phyloP scores from a whole-genome alignment of 2,888 invertebrate species.

The Periphyllus acericola region DNA sequence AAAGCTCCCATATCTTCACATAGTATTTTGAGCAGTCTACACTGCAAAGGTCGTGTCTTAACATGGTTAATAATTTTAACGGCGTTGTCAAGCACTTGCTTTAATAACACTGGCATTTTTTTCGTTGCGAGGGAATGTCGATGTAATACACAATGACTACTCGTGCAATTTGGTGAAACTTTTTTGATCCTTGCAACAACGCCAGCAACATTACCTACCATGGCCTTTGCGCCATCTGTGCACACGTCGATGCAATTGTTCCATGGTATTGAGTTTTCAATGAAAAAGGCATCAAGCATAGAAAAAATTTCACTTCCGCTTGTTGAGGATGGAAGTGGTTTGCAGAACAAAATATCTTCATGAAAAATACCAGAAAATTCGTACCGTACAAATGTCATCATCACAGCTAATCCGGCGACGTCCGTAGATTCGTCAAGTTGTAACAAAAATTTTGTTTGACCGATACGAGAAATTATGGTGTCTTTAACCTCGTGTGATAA shows the following conservation, averaged over 20 bases:
- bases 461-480: conserved; percentile 65
- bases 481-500: conserved; percentile 65
- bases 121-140: conserved; percentile 48
- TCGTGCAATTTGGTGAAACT: conserved; percentile 39
- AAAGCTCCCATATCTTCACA: conserved; percentile 63
- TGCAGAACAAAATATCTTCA: conserved; percentile 65
- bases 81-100: conserved; percentile 47
- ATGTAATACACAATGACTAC: conserved; percentile 54
- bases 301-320: conserved; percentile 64
- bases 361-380: conserved; percentile 33
- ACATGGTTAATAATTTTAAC: conserved; percentile 64
- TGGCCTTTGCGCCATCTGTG: conserved; percentile 45
- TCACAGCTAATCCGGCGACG: conserved; percentile 63
- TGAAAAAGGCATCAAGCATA: not conserved
- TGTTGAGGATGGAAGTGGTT: conserved; percentile 64
- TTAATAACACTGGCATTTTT: conserved; percentile 45
- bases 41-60: conserved; percentile 63
- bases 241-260: conserved; percentile 47
- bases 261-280: not conserved
- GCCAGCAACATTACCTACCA: conserved; percentile 36
- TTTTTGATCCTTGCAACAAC: conserved; percentile 50
- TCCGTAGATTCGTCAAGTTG: conserved; percentile 65
- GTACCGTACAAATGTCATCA: conserved; percentile 64
- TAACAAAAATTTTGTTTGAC: conserved; percentile 64
- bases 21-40: conserved; percentile 63